A percentile compares a stretch with the other conserved stretches of the same genome.
phyloP scores from a whole-genome alignment of 2,113 vertebrate species.

The Pseudopipra pipra region DNA sequence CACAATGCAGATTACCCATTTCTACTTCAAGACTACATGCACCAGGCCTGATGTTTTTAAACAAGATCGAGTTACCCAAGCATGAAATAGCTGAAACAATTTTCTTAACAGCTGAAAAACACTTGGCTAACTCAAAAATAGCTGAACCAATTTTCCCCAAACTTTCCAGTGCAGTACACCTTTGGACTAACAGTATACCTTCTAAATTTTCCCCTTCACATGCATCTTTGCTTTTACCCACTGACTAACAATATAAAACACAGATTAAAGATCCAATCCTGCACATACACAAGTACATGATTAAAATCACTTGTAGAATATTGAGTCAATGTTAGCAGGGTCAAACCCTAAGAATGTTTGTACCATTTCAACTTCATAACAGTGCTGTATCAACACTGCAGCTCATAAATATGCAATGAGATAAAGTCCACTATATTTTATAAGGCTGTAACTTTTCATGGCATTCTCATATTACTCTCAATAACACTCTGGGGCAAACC shows the following conservation, averaged over 20 bases:
- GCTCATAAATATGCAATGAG: conserved; percentile 45
- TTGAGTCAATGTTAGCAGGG: neutral
- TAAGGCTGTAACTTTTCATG: conserved; percentile 45
- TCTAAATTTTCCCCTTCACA: neutral
- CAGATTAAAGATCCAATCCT: conserved; percentile 2
- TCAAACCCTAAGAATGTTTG: neutral
- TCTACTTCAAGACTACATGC: conserved; percentile 4
- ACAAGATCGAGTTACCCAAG: conserved; percentile 15
- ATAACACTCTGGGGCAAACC: conserved; percentile 5
- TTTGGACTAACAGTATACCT: conserved; percentile 25
- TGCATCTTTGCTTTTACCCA: neutral
- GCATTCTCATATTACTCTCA: conserved; percentile 13
- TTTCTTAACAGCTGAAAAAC: conserved; percentile 72
- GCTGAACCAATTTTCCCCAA: conserved; percentile 61
- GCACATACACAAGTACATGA: neutral
- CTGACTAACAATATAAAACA: neutral
- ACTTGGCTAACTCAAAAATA: conserved; percentile 66
- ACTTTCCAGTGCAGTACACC: conserved; percentile 40
- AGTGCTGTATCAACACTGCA: neutral
- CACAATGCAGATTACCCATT: neutral
- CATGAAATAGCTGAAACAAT: conserved; percentile 62
- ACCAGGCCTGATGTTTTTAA: conserved; percentile 57
- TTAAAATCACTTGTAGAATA: neutral
- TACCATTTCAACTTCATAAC: neutral
- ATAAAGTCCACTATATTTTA: conserved; percentile 42